Base-by-base conservation (phyloP, 1,140 invertebrate genomes). In the Lasioglossum albipes region DNA sequence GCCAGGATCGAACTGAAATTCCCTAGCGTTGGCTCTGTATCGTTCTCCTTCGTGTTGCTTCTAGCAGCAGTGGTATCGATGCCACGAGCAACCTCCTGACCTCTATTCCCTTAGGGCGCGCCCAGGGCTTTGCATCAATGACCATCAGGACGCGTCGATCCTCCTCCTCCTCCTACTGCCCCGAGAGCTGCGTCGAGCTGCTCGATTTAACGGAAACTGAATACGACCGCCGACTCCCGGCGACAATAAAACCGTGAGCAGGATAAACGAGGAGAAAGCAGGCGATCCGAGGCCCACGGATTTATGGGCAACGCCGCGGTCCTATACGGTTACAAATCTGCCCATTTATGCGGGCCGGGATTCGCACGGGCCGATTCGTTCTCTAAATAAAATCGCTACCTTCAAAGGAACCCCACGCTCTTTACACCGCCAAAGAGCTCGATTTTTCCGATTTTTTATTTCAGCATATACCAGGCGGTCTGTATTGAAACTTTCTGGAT, bases 201-300 rank as follows among this genome's bases (percentile, higher is more conserved):
- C 31, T 69, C 74, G 74, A 68, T 69, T 69, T 68, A 76, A 76
- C 74, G 65, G 64, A 45, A 76, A 68, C 74, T 69, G 74, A 68
- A 68, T 59, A 76, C 74, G 52, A 10, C 64, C n/a, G 9, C 65
- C 31, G 18, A n/a, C 16, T 49, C 45, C 22, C 18, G 65, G 66
- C 18, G 52, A 76, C 75, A 69, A 61, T 76, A 61, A 76, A 76
- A 68, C 65, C 20, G 9, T n/a, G 64, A 42, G 67, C n/a, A 69
- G n/a, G 13, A 65, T 22, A 20, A 31, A 76, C 65, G 64, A 41
- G 22, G 12, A 16, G 22, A 76, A 45, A 59, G 74, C 59, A 18
- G 45, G 0, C 45, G 45, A 49, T 49, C 45, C 45, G 12, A 49
- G 45, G 45, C 45, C 42, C 31, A n/a, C 9, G 9, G 31, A 70